Percentiles rank a stretch among this genome's conserved stretches.
phyloP scores from a whole-genome alignment of 2,113 vertebrate genomes.

The Merops nubicus region DNA sequence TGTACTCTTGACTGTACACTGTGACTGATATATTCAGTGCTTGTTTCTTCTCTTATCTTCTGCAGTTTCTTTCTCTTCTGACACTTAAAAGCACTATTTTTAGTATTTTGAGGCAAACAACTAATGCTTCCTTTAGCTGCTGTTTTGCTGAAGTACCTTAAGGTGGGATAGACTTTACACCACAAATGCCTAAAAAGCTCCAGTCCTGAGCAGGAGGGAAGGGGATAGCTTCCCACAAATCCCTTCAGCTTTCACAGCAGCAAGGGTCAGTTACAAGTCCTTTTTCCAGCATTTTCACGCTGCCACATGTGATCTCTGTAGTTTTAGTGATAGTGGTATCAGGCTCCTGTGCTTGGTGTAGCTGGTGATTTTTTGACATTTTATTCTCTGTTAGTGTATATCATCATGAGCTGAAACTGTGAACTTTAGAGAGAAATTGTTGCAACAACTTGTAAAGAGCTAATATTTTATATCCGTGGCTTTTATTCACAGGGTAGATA shows the following conservation, averaged over 20 bases:
- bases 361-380: neutral
- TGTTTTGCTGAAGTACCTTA: neutral
- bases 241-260: neutral
- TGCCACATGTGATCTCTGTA: neutral
- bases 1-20: neutral
- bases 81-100: neutral
- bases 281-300: neutral
- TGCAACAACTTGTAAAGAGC: neutral
- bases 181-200: neutral
- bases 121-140: neutral
- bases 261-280: neutral
- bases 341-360: neutral
- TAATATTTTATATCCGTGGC: neutral
- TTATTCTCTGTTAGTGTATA: neutral
- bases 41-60: neutral
- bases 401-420: neutral
- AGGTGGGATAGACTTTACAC: neutral
- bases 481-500: slow-evolving; percentile 4
- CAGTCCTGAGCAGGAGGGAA: neutral
- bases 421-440: neutral
- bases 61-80: neutral
- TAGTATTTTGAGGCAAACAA: neutral
- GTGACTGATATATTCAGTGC: neutral
- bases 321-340: neutral
- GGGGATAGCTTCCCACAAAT: neutral